phyloP scores from a whole-genome alignment of 2,797 vertebrate genomes.

The Protosalanx chinensis region DNA sequence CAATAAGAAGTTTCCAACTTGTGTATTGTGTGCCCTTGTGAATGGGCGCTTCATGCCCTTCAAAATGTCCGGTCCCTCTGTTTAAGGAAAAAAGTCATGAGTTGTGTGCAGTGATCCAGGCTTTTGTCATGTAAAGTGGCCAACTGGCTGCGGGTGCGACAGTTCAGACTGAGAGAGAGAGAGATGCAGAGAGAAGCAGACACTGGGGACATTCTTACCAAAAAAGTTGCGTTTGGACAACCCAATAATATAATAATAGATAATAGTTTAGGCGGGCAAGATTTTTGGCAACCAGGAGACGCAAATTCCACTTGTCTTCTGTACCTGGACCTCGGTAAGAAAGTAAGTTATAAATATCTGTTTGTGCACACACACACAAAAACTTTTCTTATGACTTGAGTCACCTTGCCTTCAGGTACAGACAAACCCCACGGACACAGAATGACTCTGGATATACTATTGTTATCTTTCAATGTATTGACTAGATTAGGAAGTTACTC shows the following conservation, averaged over 20 bases:
- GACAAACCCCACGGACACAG: not conserved
- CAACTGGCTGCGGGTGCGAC: conserved; percentile 21
- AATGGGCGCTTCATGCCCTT: not conserved
- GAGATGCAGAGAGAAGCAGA: conserved; percentile 1
- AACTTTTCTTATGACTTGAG: not conserved
- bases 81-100: conserved; percentile 23
- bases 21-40: not conserved
- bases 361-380: no score
- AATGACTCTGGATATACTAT: not conserved
- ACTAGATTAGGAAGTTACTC: no score
- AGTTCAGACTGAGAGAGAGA: conserved; percentile 3
- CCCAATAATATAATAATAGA: not conserved
- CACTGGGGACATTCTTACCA: not conserved
- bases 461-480: not conserved
- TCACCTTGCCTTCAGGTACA: not conserved
- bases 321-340: not conserved
- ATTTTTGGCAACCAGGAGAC: not conserved
- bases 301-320: not conserved
- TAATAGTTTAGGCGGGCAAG: not conserved
- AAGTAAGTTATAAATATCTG: not conserved
- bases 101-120: conserved; percentile 55
- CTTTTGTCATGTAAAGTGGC: conserved; percentile 65
- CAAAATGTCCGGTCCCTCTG: conserved; percentile 12
- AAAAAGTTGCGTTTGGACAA: not conserved
- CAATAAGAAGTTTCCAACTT: not conserved